Evolutionary conservation across 30 jellyfish, hydroid and myxozoan genomes (phyloP), one percentile per base, ranked within the genome.

Genomic region (Hydra vulgaris): DNA sequence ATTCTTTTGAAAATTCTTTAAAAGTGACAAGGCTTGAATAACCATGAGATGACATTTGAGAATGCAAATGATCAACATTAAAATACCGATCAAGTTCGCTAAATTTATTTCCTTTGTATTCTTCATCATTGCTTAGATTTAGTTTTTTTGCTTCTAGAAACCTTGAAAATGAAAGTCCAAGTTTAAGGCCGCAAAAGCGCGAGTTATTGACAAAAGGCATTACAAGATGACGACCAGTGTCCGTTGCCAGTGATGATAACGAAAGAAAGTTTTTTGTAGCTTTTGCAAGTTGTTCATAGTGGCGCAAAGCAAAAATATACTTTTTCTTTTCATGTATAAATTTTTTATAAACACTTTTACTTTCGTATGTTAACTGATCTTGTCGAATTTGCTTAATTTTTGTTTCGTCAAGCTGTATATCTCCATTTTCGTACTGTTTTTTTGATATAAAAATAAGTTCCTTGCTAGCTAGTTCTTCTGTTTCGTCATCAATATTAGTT

Each of bases 131-230:
- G n/a, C 76, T 26, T 40, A 5, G 61, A 40, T 40, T 40, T 40
- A 3, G 61, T 0, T 26, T 52, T 21, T 61, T 26, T 54, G 26
- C 21, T 74, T 74, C 82, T 5, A 23, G 22, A 15, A 27, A 61
- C 21, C 85, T 55, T 17, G 85, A 78, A 22, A 78, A 21, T 7
- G 86, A 23, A 15, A 74, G 26, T 53, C 87, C 74, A 40, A 72
- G 78, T 20, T 74, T 95, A 76, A 92, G 86, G 24, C 98, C 98
- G 69, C 83, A 75, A 92, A 92, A 87, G 72, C 98, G 73, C 7
- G 98, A 92, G 40, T 87, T 92, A 77, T 86, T 87, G 19, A 92
- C 94, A 79, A 83, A 92, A 66, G 98, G 98, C 94, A 80, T 83
- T 17, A 92, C 95, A 0, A 86, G 73, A 26, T 72, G 87, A 53